Base-by-base conservation (phyloP, 2,113 vertebrate species). In the Gymnorhina tibicen region DNA sequence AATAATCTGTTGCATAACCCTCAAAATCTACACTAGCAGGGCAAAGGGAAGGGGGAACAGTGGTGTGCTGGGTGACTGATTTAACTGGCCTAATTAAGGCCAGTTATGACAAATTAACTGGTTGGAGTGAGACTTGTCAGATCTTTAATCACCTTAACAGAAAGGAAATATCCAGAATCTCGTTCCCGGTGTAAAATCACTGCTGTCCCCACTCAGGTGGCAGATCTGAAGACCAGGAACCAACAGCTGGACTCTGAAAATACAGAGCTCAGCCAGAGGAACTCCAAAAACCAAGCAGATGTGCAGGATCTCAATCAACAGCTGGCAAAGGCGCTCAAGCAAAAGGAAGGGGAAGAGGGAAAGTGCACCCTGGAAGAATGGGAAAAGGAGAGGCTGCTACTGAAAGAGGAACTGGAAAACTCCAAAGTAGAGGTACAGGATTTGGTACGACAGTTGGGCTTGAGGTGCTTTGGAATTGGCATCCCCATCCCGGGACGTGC, bases 221-320 rank as follows among this genome's bases (percentile, higher is more conserved):
- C 96, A 8, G 99, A 99, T 92, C 95, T 99, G 93, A 98, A 97
- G 95, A 91, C 92, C 62, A 98, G 97, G 89, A 99, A 98, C 87
- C 98, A 98, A 55, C 98, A 98, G 55, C 98, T 99, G 52, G 98
- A 98, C 87, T 97, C 98, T 15, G 98, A 99, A 89, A 99, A 99
- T 6, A 97, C 73, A 32, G 92, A 97, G 58, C 98, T 99, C 37
- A 97, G 94, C 67, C 98, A 98, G 96, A 98, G 97, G 95, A 99
- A 98, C 69, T 96, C 95, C 84, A 97, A 98, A 89, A 99, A 95
- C 39, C 92, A 98, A 33, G 97, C 98, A 23, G 97, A 98, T 24
- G 42, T 98, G 63, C 98, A 98, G 87, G 97, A 97, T 58, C 98
- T 99, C 7, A 98, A 96, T 18, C 98, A 98, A 55, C 98, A 97